These are phyloP conservation scores for Gobio gobio DNA, from an alignment of 2,113 vertebrate species.

Conservation along the genomic window DNA sequence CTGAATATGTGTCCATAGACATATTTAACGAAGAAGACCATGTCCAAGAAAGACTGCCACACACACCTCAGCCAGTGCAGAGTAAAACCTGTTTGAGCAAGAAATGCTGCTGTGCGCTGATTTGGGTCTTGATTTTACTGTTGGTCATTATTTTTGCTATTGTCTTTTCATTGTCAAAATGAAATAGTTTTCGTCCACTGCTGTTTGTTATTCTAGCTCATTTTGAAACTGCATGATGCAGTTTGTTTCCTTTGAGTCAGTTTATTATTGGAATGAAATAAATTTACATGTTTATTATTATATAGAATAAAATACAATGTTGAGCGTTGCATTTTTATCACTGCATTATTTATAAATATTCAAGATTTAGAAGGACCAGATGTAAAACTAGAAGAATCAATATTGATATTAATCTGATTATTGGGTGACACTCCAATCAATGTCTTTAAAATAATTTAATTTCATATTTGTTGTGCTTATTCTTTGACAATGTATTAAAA, in stretches of 20 bases:
- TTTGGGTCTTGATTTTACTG: not conserved
- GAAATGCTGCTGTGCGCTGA: not conserved
- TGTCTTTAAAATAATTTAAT: not conserved
- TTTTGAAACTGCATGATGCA: not conserved
- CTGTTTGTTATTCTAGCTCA: not conserved
- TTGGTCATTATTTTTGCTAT: not conserved
- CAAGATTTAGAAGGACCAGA: not conserved
- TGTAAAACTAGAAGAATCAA: not conserved
- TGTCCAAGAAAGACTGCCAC: too few species aligned
- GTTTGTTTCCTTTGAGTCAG: not conserved
- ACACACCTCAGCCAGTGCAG: not conserved
- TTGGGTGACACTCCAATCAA: not conserved
- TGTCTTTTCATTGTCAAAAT: not conserved
- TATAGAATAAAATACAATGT: not conserved
- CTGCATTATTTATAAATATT: not conserved
- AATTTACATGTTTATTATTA: not conserved
- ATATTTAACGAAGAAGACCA: not conserved
- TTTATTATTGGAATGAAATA: not conserved
- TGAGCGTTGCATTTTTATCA: not conserved
- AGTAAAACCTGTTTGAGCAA: not conserved
- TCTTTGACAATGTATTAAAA: not conserved
- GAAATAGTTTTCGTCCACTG: not conserved
- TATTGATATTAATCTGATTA: not conserved
- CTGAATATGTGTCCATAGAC: not conserved
- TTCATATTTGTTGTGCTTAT: not conserved